Evolutionary conservation across 2,888 invertebrate species (phyloP).

Genomic region (Sussaba pulchella): DNA sequence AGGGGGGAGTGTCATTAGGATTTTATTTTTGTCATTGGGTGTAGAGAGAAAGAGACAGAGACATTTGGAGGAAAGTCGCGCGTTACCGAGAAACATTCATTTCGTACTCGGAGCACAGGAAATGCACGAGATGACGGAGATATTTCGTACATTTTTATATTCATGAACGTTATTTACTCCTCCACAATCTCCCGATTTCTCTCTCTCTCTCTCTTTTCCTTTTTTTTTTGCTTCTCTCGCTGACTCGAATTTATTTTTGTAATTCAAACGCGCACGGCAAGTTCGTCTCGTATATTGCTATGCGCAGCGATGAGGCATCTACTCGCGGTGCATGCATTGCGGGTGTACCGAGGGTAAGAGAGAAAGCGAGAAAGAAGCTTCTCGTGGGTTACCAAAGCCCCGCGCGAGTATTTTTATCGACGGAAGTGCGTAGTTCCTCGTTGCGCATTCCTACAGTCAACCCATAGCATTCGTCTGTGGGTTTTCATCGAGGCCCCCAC

Average conservation of each 20-base stretch:
- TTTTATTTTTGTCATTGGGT: conserved; percentile 50
- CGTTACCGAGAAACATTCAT: conserved; percentile 54
- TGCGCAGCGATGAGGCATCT: conserved; percentile 22
- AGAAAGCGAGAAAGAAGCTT: conserved; percentile 36
- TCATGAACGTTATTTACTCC: conserved; percentile 28
- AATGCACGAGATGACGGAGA: conserved; percentile 55
- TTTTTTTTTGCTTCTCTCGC: conserved; percentile 6
- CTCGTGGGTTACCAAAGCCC: conserved; percentile 72
- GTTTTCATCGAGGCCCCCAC: too few relatives aligned
- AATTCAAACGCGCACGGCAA: conserved; percentile 52
- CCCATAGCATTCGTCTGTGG: conserved; percentile 5
- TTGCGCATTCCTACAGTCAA: conserved; percentile 78
- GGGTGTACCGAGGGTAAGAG: conserved; percentile 67
- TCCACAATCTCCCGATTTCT: conserved; percentile 31
- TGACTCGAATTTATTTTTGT: conserved; percentile 61
- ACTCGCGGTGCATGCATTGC: conserved; percentile 27
- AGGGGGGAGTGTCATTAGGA: conserved; percentile 11
- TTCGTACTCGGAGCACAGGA: conserved; percentile 17
- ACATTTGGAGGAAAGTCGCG: conserved; percentile 19
- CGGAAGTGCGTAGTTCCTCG: conserved; percentile 83
- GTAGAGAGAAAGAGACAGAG: neutral
- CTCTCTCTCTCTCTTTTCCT: conserved; percentile 3
- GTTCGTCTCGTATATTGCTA: conserved; percentile 22
- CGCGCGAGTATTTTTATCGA: conserved; percentile 83
- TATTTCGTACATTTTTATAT: conserved; percentile 64